Evolutionary conservation across 2,113 vertebrate species (phyloP).

Genomic region (Synodontis membranacea): DNA sequence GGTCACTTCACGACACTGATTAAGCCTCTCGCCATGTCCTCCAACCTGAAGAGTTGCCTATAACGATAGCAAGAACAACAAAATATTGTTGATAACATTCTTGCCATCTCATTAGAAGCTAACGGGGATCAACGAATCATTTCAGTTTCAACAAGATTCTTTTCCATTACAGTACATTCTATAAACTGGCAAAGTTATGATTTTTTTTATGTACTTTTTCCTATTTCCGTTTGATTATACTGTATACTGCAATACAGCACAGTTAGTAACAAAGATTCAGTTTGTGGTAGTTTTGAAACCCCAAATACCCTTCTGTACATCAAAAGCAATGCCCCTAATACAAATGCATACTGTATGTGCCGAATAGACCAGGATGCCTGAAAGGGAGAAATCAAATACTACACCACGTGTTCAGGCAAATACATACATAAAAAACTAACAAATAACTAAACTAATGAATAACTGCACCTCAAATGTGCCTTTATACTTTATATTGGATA

Average conservation of each 20-base stretch:
- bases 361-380: neutral
- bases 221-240: neutral
- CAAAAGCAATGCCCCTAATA: neutral
- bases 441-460: too few species aligned
- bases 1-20: constrained; percentile 88
- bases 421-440: too few species aligned
- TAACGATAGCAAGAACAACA: neutral
- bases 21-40: constrained; percentile 89
- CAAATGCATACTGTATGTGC: neutral
- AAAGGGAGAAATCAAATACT: neutral
- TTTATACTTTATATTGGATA: neutral
- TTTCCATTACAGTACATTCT: neutral
- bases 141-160: neutral
- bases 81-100: neutral
- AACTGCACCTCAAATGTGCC: too few species aligned
- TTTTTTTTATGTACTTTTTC: neutral
- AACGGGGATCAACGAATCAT: neutral
- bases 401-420: neutral
- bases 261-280: neutral
- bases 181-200: neutral
- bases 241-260: neutral
- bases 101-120: neutral
- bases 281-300: neutral
- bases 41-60: constrained; percentile 96
- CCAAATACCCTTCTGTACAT: neutral